These are phyloP conservation scores for Odontophorus gujanensis DNA, from an alignment of 2,113 vertebrate genomes.

Conservation along the genomic window DNA sequence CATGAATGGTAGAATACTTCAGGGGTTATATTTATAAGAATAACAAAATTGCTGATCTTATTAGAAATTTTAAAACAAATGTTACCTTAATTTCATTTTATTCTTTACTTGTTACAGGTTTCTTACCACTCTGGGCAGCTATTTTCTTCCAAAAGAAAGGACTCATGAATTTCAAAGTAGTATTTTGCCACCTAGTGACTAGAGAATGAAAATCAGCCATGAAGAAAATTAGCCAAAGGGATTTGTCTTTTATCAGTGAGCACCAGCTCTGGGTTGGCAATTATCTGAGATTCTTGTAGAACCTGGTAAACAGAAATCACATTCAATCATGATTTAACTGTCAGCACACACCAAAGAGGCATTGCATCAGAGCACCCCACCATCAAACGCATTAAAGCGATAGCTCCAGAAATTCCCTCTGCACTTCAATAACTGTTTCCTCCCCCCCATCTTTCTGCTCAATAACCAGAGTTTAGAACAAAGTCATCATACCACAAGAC, in stretches of 20 bases:
- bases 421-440: not conserved
- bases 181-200: conserved; percentile 64
- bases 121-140: too few species aligned
- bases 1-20: not conserved
- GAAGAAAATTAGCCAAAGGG: not conserved
- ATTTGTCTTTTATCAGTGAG: not conserved
- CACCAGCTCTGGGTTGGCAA: not conserved
- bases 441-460: not conserved
- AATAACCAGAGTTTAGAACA: not conserved
- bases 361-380: not conserved
- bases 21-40: not conserved
- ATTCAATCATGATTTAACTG: not conserved
- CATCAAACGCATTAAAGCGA: not conserved
- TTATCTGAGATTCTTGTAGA: conserved; percentile 5
- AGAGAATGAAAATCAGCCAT: conserved; percentile 10
- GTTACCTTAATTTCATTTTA: not conserved
- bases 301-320: conserved; percentile 36
- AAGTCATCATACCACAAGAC: not conserved
- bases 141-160: not conserved
- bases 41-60: not conserved
- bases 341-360: not conserved
- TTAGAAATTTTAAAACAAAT: not conserved
- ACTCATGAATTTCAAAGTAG: not conserved
- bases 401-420: not conserved
- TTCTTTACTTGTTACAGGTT: not conserved